Evolutionary conservation across 2,797 vertebrate genomes (phyloP).

Genomic region (Enteromius afrohamiltoni): DNA sequence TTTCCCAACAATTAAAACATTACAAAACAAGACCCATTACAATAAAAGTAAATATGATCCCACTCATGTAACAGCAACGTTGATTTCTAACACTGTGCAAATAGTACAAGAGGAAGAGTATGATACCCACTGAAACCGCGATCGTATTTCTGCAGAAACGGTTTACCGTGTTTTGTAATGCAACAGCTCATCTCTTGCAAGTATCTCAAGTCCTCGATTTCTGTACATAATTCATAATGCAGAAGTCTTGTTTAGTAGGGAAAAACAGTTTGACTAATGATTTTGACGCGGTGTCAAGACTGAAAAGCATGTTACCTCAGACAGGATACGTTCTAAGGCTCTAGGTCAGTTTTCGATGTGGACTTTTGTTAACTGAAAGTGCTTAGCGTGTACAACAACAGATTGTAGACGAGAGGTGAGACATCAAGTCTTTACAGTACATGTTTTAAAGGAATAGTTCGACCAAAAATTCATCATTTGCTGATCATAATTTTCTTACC

Average conservation of each 20-base stretch:
- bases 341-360: background rate
- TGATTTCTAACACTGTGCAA: slow-evolving; percentile 65
- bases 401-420: background rate
- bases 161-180: slow-evolving; percentile 15
- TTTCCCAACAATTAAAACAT: slow-evolving; percentile 39
- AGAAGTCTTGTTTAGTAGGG: slow-evolving; percentile 1
- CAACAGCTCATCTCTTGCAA: slow-evolving; percentile 13
- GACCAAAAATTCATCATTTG: background rate
- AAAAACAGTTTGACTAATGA: slow-evolving; percentile 9
- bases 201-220: slow-evolving; percentile 4
- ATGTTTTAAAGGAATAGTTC: slow-evolving; percentile 1
- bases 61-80: slow-evolving; percentile 57
- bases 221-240: slow-evolving; percentile 56
- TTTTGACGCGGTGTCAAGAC: background rate
- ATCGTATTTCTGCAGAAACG: slow-evolving; percentile 12
- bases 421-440: background rate
- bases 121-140: slow-evolving; percentile 30
- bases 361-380: slow-evolving; percentile 11
- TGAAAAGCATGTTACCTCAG: background rate
- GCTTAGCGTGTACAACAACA: background rate
- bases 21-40: slow-evolving; percentile 55
- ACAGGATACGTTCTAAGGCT: background rate
- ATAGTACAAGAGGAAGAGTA: slow-evolving; percentile 51
- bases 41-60: slow-evolving; percentile 53
- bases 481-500: background rate